Conservation (phyloP, 2,797 vertebrate genomes). For the Sebastes flavidus region DNA sequence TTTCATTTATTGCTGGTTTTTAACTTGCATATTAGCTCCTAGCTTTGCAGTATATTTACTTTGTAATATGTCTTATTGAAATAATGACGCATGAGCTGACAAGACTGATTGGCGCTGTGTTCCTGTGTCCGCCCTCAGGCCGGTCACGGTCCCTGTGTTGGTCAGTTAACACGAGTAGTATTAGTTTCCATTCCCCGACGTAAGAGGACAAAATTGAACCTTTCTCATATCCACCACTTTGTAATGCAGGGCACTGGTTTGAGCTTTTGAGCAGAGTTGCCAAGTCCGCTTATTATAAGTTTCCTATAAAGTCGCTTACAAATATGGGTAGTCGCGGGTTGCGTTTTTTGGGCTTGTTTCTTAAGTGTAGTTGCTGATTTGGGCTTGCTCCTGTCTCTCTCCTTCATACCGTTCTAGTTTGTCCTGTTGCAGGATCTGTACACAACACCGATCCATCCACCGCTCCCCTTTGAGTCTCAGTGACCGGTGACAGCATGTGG, state of each 20-base stretch:
- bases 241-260: neutral
- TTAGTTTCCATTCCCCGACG: neutral
- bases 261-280: neutral
- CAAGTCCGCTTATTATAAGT: no score
- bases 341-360: no score
- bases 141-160: neutral
- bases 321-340: fast-evolving
- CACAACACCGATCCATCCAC: no score
- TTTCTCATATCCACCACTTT: neutral
- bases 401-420: no score
- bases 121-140: neutral
- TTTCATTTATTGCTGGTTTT: neutral
- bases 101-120: neutral
- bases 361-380: no score
- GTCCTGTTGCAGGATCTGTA: no score
- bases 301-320: no score
- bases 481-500: neutral
- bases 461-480: neutral
- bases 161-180: neutral
- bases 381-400: no score
- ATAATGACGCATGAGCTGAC: neutral
- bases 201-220: neutral
- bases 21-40: neutral
- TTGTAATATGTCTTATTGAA: neutral
- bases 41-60: neutral